Evolutionary conservation across 2,797 vertebrate genomes (phyloP).

Genomic region (Pampus argenteus): DNA sequence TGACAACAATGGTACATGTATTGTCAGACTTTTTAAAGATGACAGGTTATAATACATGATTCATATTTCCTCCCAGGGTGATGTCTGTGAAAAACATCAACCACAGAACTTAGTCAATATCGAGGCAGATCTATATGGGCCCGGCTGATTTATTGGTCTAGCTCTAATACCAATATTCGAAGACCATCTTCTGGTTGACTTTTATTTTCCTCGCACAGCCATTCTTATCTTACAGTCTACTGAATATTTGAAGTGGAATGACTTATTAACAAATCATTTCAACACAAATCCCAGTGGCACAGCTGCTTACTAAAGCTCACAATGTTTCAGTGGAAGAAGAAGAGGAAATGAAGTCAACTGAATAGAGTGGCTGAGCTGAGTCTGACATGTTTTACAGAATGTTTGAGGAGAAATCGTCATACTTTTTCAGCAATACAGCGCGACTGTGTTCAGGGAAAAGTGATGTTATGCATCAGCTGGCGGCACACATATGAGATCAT

Average conservation of each 20-base stretch:
- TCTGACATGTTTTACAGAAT: not conserved
- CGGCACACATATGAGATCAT: no score
- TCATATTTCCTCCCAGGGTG: not conserved
- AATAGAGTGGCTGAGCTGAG: not conserved
- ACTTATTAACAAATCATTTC: not conserved
- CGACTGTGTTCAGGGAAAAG: not conserved
- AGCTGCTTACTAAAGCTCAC: not conserved
- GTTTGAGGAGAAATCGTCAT: not conserved
- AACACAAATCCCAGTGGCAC: not conserved
- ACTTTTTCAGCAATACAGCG: not conserved
- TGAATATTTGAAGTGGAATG: not conserved
- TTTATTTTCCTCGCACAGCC: not conserved
- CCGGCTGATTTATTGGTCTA: not conserved
- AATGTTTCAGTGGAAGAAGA: not conserved
- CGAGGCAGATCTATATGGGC: not conserved
- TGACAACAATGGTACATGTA: no score
- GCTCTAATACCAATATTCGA: not conserved
- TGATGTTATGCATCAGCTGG: not conserved
- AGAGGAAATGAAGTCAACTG: no score
- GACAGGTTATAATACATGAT: no score
- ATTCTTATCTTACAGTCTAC: not conserved
- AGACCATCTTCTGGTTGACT: not conserved
- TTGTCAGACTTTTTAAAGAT: not conserved
- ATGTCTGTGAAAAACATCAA: not conserved
- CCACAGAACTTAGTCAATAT: no score